Conservation (phyloP, 2,888 invertebrate genomes). For the Melipona beecheii region DNA sequence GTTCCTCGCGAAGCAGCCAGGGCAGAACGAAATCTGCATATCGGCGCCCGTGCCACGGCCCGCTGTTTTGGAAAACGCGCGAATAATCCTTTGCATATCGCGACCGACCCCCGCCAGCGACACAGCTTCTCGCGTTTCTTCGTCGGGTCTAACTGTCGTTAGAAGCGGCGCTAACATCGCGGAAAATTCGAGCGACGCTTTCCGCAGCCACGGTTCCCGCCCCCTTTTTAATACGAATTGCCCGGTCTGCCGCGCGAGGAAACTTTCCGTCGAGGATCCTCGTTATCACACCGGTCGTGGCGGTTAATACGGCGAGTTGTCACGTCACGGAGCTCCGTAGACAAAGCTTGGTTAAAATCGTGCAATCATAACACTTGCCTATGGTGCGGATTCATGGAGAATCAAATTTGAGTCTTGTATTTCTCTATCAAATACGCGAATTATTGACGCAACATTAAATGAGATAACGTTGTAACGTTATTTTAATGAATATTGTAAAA, state of each 20-base stretch:
- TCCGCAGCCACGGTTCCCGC: slow-evolving; percentile 8
- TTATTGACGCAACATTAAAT: no score
- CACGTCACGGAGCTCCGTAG: neutral
- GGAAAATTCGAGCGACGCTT: slow-evolving; percentile 47
- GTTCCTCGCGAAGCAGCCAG: slow-evolving; percentile 39
- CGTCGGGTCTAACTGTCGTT: slow-evolving; percentile 52
- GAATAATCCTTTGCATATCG: slow-evolving; percentile 70
- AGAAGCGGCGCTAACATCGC: slow-evolving; percentile 48
- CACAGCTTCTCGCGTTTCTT: slow-evolving; percentile 20
- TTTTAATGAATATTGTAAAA: no score
- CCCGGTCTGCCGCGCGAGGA: no score
- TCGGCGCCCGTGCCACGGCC: slow-evolving; percentile 48
- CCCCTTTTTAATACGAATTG: slow-evolving; percentile 38
- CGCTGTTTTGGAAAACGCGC: slow-evolving; percentile 62
- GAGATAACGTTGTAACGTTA: no score
- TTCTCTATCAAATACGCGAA: no score
- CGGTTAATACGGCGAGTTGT: slow-evolving; percentile 1
- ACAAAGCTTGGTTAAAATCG: neutral
- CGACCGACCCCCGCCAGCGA: slow-evolving; percentile 36
- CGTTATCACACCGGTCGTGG: no score
- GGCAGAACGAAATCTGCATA: slow-evolving; percentile 52
- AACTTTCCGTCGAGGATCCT: neutral
- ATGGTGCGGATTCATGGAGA: no score
- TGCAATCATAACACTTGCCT: no score
- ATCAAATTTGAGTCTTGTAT: no score